phyloP scores from a whole-genome alignment of 2,888 invertebrate species.

The Ellobium chinense region DNA sequence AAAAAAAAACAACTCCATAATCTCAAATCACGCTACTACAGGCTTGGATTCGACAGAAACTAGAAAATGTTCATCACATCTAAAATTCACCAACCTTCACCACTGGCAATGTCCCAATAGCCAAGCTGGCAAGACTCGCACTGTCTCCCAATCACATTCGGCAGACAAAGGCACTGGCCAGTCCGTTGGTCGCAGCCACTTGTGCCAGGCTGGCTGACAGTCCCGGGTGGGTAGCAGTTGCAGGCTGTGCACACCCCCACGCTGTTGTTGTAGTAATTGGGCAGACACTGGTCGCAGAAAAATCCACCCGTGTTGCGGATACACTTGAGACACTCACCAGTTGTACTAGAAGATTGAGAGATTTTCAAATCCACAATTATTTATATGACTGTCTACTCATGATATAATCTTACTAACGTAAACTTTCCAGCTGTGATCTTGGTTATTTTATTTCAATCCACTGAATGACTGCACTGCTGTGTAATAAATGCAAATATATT shows the following conservation, averaged over 20 bases:
- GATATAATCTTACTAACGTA: no score
- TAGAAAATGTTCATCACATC: not conserved
- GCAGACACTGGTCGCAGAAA: constrained; percentile 94
- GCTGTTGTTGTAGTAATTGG: constrained; percentile 96
- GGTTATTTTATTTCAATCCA: no score
- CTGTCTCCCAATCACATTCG: constrained; percentile 72
- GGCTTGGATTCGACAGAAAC: no score
- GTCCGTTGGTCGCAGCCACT: constrained; percentile 71
- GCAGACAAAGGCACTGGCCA: constrained; percentile 78
- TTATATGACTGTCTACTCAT: not conserved
- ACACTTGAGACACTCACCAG: constrained; percentile 97
- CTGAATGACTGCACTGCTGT: not conserved
- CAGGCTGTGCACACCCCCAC: constrained; percentile 93
- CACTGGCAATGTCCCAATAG: constrained; percentile 84
- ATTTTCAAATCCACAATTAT: no score
- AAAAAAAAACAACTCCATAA: no score
- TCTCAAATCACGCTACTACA: no score
- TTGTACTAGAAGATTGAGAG: no score
- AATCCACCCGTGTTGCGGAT: constrained; percentile 96
- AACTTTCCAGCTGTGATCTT: no score
- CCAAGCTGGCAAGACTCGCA: constrained; percentile 76
- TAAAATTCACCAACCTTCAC: constrained; percentile 81
- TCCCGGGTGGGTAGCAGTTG: constrained; percentile 90
- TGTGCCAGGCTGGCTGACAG: constrained; percentile 66
- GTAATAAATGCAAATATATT: not conserved